These are phyloP conservation scores for Colletes gigas DNA, from an alignment of 1,140 invertebrate genomes.

Conservation along the genomic window DNA sequence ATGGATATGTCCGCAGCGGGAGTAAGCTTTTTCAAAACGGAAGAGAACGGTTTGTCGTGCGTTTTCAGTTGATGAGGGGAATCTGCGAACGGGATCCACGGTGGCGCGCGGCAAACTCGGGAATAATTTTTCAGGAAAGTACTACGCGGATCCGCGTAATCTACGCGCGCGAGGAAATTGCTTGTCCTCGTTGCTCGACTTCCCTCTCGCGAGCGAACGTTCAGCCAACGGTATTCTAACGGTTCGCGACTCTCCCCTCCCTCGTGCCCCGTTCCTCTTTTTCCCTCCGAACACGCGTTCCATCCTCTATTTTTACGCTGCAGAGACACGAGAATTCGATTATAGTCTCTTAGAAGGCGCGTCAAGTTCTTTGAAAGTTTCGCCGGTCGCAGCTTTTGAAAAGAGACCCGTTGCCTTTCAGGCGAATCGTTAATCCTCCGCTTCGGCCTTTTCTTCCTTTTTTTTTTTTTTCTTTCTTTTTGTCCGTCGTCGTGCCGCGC, in stretches of 20 bases:
- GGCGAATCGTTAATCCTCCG: slow-evolving; percentile 30
- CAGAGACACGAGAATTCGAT: slow-evolving; percentile 35
- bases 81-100: not conserved
- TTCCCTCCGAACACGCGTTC: not conserved
- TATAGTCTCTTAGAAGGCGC: slow-evolving; percentile 17
- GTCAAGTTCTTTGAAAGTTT: not conserved
- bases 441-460: not conserved
- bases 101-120: not conserved
- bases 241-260: not conserved
- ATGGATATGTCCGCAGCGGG: not conserved
- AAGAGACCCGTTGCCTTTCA: slow-evolving; percentile 3
- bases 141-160: not conserved
- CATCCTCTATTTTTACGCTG: slow-evolving; percentile 5
- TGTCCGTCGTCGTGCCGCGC: not conserved
- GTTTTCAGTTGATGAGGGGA: slow-evolving; percentile 11
- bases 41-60: not conserved
- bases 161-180: slow-evolving; percentile 1
- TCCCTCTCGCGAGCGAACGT: not conserved
- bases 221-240: not conserved
- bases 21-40: not conserved
- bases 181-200: not conserved
- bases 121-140: slow-evolving; percentile 24
- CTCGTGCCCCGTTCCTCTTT: not conserved
- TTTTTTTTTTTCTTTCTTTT: not conserved
- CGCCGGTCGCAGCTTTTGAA: slow-evolving; percentile 1